Evolutionary conservation across 2,113 vertebrate species (phyloP).

Genomic region (Callopanchax toddi): DNA sequence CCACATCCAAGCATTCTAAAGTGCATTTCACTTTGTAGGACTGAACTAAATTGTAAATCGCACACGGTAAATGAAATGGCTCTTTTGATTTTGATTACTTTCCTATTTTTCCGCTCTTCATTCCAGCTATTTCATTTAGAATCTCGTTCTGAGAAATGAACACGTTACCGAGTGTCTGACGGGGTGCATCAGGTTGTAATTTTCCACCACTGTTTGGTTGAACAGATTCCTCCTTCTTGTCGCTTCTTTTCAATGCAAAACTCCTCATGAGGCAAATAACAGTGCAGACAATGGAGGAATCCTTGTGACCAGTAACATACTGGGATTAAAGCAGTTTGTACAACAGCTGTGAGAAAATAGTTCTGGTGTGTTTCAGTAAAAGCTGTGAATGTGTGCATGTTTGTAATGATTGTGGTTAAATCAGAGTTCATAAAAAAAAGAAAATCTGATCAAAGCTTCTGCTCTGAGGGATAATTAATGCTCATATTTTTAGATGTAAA

Average conservation of each 20-base stretch:
- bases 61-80: conserved; percentile 4
- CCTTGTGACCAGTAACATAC: conserved; percentile 1
- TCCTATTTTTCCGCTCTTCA: background rate
- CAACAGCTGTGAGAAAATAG: conserved; percentile 22
- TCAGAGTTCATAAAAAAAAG: background rate
- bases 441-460: background rate
- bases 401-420: background rate
- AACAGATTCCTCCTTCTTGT: conserved; percentile 37
- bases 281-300: conserved; percentile 4
- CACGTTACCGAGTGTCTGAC: conserved; percentile 10
- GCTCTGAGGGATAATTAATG: background rate
- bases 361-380: background rate
- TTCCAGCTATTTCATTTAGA: conserved; percentile 24
- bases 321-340: conserved; percentile 43
- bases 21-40: background rate
- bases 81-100: conserved; percentile 12
- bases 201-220: conserved; percentile 8
- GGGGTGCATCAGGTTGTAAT: conserved; percentile 23
- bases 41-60: background rate
- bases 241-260: conserved; percentile 28
- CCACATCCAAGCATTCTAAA: background rate
- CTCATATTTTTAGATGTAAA: too few species aligned
- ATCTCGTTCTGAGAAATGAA: conserved; percentile 14
- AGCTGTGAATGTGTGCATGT: background rate
- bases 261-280: conserved; percentile 25